phyloP scores from a whole-genome alignment of 2,797 vertebrate genomes.

The Falco biarmicus region DNA sequence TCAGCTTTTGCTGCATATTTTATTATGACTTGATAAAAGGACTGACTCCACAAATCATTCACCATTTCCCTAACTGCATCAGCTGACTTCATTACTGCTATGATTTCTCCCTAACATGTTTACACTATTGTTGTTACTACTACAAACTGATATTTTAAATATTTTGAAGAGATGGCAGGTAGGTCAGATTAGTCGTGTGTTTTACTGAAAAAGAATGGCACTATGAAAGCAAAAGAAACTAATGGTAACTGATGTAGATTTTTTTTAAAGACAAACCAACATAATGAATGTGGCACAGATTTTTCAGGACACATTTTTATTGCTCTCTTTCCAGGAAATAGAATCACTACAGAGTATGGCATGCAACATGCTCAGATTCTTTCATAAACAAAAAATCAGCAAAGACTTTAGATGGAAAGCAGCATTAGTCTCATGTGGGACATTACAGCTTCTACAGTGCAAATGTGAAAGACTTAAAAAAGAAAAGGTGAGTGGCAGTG shows the following conservation, averaged over 20 bases:
- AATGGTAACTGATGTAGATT: neutral
- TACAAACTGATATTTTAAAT: neutral
- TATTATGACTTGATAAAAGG: neutral
- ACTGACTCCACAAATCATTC: neutral
- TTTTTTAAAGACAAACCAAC: neutral
- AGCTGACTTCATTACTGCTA: neutral
- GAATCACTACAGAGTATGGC: constrained; percentile 56
- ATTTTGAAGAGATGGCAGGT: neutral
- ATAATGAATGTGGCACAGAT: neutral
- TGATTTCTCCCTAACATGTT: neutral
- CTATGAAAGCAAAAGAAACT: neutral
- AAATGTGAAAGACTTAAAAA: constrained; percentile 35
- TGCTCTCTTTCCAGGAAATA: constrained; percentile 58
- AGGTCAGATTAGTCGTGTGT: neutral
- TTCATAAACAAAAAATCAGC: neutral
- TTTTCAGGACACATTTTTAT: neutral
- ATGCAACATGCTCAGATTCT: constrained; percentile 57
- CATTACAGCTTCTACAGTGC: constrained; percentile 47
- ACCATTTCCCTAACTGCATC: neutral
- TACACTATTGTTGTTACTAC: neutral
- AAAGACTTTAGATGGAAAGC: constrained; percentile 31
- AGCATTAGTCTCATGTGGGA: constrained; percentile 25
- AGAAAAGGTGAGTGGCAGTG: constrained; percentile 17
- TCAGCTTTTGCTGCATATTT: neutral
- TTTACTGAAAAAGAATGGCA: neutral